Evolutionary conservation across 1,140 invertebrate species (phyloP), one percentile per base, ranked within the genome.

Genomic region (Drosophila gunungcola): DNA sequence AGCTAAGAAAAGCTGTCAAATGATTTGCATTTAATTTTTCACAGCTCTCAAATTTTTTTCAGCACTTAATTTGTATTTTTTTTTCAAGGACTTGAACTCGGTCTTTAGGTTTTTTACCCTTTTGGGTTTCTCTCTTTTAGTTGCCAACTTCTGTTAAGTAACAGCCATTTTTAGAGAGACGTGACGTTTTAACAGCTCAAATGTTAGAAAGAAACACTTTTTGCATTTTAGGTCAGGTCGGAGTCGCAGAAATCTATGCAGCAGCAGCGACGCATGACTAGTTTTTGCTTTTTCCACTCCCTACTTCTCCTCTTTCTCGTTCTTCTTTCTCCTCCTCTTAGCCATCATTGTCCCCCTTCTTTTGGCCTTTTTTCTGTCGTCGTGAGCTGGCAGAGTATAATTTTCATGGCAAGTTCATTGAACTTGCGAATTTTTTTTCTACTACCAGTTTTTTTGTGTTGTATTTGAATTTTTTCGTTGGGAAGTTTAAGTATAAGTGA

Each of bases 151-250:
- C 68, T 80, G 76, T 78, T 79, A 62, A 46, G 43, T 70, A 70
- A 70, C 68, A 70, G 68, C 13, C 42, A 49, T 34, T 48, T 52
- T 36, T 21, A 27, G 51, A 54, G 49, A 43, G 39, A 34, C 51
- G 41, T 25, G 54, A 21, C 12, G 62, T 49, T 64, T 49, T 64
- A 55, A 73, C 77, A 73, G 42, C 32, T 36, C 42, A 48, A 45
- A 45, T 12, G 12, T 29, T 27, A 43, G 41, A 45, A 73, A 58
- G 75, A 69, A 65, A 38, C 70, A 13, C 64, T 79, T 84, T 89
- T 88, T 86, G 82, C 85, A 91, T 91, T 91, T 91, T 91, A 91
- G 89, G 90, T 91, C 89, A 91, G 90, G 85, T 91, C 85, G 82
- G 73, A 88, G 82, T 91, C 85, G 82, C 82, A 88, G 90, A 70